These are phyloP conservation scores for Austrolebias charrua DNA, from an alignment of 2,797 vertebrate genomes.

Conservation along the genomic window DNA sequence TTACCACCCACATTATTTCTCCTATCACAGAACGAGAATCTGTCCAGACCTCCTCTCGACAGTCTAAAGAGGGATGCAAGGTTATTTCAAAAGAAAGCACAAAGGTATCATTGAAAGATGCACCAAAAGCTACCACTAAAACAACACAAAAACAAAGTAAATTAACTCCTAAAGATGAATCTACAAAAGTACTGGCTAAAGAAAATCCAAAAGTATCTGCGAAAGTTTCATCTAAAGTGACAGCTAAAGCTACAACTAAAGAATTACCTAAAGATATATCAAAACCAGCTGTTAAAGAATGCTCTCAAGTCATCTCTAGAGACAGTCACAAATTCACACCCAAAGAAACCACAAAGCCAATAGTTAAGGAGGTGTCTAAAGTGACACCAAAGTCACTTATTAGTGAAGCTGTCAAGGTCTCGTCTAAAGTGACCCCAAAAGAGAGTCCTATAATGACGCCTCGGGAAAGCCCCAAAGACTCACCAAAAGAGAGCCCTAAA, in stretches of 20 bases:
- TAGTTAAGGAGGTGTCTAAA: conserved; percentile 64
- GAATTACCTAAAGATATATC: conserved; percentile 58
- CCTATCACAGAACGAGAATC: conserved; percentile 64
- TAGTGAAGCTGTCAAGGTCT: conserved; percentile 54
- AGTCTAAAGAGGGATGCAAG: conserved; percentile 66
- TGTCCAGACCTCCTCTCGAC: conserved; percentile 58
- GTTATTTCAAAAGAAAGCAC: conserved; percentile 63
- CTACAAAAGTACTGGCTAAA: conserved; percentile 55
- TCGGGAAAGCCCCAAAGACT: conserved; percentile 71
- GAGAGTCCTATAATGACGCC: conserved; percentile 60
- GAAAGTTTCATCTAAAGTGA: conserved; percentile 58
- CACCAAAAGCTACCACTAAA: conserved; percentile 58
- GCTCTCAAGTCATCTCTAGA: conserved; percentile 47
- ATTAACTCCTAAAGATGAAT: conserved; percentile 62
- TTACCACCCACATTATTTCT: conserved; percentile 77
- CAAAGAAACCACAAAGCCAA: conserved; percentile 56
- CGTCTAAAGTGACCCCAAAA: conserved; percentile 58
- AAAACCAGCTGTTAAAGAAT: conserved; percentile 57
- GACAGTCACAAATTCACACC: conserved; percentile 47
- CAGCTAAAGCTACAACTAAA: conserved; percentile 61
- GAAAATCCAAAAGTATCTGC: conserved; percentile 59
- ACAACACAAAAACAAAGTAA: conserved; percentile 66
- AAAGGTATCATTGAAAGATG: conserved; percentile 66
- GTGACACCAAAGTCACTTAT: conserved; percentile 50
- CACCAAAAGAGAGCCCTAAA: conserved; percentile 75